Evolutionary conservation across 2,113 vertebrate species (phyloP).

Genomic region (Nansenia antarctica): DNA sequence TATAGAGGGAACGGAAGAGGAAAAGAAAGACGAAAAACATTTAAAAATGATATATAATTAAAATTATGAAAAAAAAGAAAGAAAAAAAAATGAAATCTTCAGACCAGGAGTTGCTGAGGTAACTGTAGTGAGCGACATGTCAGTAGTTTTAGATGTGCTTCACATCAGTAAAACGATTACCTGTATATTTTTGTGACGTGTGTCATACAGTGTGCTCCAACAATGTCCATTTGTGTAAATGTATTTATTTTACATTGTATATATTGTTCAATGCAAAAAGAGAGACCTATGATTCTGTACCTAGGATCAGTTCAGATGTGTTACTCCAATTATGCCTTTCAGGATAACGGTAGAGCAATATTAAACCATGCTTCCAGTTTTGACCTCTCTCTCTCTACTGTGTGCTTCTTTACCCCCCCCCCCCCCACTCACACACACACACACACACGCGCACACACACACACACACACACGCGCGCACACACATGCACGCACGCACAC

Average conservation of each 20-base stretch:
- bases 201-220: slow-evolving; percentile 99
- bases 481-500: background rate
- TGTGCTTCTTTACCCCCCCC: slow-evolving; percentile 63
- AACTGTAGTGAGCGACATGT: slow-evolving; percentile 97
- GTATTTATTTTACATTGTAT: slow-evolving; percentile 99
- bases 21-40: slow-evolving; percentile 51
- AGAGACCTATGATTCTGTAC: slow-evolving; percentile 99
- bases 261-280: slow-evolving; percentile 99
- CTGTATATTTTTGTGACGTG: slow-evolving; percentile 99
- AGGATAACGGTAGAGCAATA: slow-evolving; percentile 99
- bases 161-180: slow-evolving; percentile 96
- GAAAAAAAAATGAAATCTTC: slow-evolving; percentile 34
- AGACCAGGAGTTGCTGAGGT: slow-evolving; percentile 88
- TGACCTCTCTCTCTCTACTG: slow-evolving; percentile 82
- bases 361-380: slow-evolving; percentile 99
- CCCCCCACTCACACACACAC: slow-evolving; percentile 3
- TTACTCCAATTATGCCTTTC: slow-evolving; percentile 99
- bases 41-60: slow-evolving; percentile 76
- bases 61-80: slow-evolving; percentile 39
- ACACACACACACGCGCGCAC: slow-evolving; percentile 4
- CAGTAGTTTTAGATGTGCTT: slow-evolving; percentile 98
- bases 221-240: slow-evolving; percentile 99
- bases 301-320: slow-evolving; percentile 99
- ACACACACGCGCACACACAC: slow-evolving; percentile 3
- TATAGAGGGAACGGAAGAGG: slow-evolving; percentile 44